phyloP scores from a whole-genome alignment of 2,888 invertebrate genomes.

The Leptopterna dolabrata region DNA sequence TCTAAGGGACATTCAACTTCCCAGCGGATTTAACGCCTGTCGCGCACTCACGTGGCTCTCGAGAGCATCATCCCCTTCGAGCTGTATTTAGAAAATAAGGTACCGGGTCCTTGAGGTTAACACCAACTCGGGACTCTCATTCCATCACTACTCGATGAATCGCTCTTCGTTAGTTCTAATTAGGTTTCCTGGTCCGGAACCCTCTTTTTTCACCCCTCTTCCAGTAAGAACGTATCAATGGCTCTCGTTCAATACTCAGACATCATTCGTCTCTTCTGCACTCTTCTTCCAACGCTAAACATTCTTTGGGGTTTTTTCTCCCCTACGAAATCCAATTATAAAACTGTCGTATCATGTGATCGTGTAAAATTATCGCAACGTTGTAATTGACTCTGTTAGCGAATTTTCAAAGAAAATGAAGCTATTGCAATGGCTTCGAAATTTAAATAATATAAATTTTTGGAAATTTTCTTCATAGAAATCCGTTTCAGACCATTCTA shows the following conservation, averaged over 20 bases:
- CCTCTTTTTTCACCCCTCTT: neutral
- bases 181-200: slow-evolving; percentile 19
- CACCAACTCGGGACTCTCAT: neutral
- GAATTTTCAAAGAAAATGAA: no score
- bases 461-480: no score
- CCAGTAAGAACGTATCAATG: neutral
- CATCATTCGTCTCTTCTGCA: neutral
- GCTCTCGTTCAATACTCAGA: slow-evolving; percentile 11
- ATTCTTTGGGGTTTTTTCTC: neutral
- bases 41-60: neutral
- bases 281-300: neutral
- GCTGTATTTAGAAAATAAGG: neutral
- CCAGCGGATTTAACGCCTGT: neutral
- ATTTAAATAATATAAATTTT: no score
- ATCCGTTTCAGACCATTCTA: no score
- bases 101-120: neutral
- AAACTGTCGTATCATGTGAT: neutral
- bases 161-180: slow-evolving; percentile 44
- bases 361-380: no score
- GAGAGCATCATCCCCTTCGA: neutral
- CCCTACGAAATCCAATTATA: neutral
- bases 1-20: neutral
- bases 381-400: no score
- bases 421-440: no score
- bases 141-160: slow-evolving; percentile 26